A percentile compares a stretch with the other conserved stretches of the same genome.
These are phyloP conservation scores for Chouioia cunea DNA, from an alignment of 2,888 invertebrate genomes.

Conservation along the genomic window DNA sequence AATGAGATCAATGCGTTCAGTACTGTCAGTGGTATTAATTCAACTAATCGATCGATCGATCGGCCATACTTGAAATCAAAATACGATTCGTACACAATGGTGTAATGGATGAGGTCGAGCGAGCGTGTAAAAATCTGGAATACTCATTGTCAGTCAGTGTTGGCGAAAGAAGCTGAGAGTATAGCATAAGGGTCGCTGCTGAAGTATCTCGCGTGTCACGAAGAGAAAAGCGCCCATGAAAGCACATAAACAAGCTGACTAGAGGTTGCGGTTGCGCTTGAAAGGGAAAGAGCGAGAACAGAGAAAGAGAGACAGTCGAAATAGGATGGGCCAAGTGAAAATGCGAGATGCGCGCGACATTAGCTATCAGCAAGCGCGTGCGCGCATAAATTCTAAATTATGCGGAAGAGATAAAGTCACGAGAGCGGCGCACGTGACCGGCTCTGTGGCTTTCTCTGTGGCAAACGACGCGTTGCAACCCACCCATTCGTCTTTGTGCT, in stretches of 20 bases:
- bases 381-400: constrained; percentile 60
- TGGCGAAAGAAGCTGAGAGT: not conserved
- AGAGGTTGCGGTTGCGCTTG: not conserved
- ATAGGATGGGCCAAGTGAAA: constrained; percentile 11
- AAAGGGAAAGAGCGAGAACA: no score
- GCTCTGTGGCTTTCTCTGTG: constrained; percentile 25
- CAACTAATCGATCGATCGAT: no score
- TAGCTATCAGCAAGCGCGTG: constrained; percentile 45
- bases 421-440: constrained; percentile 47
- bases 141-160: no score
- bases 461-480: constrained; percentile 49
- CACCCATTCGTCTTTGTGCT: constrained; percentile 57
- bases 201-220: not conserved
- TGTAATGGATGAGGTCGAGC: no score
- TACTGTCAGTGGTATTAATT: no score
- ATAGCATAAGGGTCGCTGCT: not conserved
- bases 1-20: no score
- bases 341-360: constrained; percentile 36
- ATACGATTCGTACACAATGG: no score
- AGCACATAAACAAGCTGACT: constrained; percentile 16
- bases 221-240: constrained; percentile 1
- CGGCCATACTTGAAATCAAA: no score
- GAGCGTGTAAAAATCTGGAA: no score
- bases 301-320: constrained; percentile 9
- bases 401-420: constrained; percentile 61